Evolutionary conservation across 2,113 vertebrate genomes (phyloP), one percentile per base, ranked within the genome.

Genomic region (Pelecanus crispus): DNA sequence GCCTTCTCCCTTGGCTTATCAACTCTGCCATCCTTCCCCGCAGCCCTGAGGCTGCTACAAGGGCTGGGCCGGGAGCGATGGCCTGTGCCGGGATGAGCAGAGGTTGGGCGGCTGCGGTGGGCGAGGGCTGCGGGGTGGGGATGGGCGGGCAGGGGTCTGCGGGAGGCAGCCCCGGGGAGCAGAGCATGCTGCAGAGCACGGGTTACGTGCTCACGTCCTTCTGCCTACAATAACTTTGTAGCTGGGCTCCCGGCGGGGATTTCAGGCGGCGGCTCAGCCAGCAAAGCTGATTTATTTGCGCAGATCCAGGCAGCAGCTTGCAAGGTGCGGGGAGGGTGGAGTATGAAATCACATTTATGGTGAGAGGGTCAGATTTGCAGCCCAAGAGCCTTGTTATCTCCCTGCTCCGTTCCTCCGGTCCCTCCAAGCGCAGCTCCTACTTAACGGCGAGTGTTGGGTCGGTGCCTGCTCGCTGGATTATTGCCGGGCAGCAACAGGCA

Each of bases 401-500:
- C 32, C 18, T 49, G 83, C 65, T 63, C 22, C 4, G 77, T 36
- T 73, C 78, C 80, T 75, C 19, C 0, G 1, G 38, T 20, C 53
- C 56, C 71, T 77, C n/a, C 28, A 52, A 78, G 34, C 36, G 15
- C 40, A 42, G 49, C 49, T 80, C 70, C 7, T 6, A 2, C 65
- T 22, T 26, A 8, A 19, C 1, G 34, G n/a, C 4, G 8, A 34
- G 38, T 0, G 16, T 3, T 47, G 52, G 32, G 18, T 1, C 44
- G 42, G 32, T 49, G 45, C 36, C 49, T 81, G 50, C 58, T 68
- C 34, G 52, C 55, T 17, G 71, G 58, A 22, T 34, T n/a, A 58
- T 9, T 9, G 65, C 50, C 47, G 24, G 56, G 70, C 83, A 62
- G 45, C 0, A 3, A 22, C 22, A 26, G 80, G 72, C 86, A 80